Evolutionary conservation across 2,797 vertebrate genomes (phyloP), one percentile per base, ranked within the genome.

Genomic region (Otolemur crassicaudatus): DNA sequence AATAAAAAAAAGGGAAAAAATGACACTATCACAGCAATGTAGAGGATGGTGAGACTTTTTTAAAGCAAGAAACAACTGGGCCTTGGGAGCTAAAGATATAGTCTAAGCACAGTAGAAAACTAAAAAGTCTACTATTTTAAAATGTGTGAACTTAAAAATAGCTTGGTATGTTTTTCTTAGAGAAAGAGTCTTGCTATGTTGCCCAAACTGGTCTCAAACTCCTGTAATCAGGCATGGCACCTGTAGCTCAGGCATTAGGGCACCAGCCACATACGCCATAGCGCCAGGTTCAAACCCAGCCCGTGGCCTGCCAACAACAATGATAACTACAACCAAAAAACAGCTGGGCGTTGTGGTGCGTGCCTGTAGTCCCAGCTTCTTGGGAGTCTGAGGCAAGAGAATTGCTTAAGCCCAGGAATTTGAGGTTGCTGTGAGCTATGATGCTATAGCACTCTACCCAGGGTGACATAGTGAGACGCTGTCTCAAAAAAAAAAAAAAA

Each of bases 21-120:
- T 5, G 40, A 56, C 14, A 43, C 7, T n/a, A 2, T 70, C 60
- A 69, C 1, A 70, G 40, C 23, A 37, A 27, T 19, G 49, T 7
- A 95, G 27, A 9, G 2, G 34, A 83, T 23, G 4, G 17, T 17
- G 13, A 23, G 25, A 7, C 60, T 67, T 25, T 23, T 63, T 83
- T 94, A 17, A 82, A 93, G 58, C 34, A 90, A 67, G 13, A 91
- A 95, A 93, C 22, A 63, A 85, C 27, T 83, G 17, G 22, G 63
- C 29, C 19, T 90, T 75, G 3, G 16, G 43, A 76, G 40, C 53
- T 79, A 88, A 76, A 3, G 37, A 8, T 40, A 0, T 4, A 58
- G 49, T 53, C 49, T 49, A 63, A 46, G 7, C 60, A 82, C 3
- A 90, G 49, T 61, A 76, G 72, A 81, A 70, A 92, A 29, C 19